A percentile compares a stretch with the other conserved stretches of the same genome.
Evolutionary conservation across 2,797 vertebrate species (phyloP).

Genomic region (Anniella stebbinsi): DNA sequence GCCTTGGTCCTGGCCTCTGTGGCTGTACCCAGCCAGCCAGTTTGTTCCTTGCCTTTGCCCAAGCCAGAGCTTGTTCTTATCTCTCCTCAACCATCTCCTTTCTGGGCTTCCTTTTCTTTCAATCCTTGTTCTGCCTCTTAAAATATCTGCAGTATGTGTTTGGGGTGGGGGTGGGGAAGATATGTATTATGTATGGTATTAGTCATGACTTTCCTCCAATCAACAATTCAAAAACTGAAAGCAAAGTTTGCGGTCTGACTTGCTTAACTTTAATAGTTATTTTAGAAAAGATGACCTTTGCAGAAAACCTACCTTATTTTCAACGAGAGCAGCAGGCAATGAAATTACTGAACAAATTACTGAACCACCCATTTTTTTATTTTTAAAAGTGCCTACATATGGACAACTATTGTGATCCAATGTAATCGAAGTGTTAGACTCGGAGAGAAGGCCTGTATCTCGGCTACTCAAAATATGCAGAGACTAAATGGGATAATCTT

Average conservation of each 20-base stretch:
- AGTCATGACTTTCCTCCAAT: not conserved
- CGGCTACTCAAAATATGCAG: not conserved
- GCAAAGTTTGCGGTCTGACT: not conserved
- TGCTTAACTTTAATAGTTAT: not conserved
- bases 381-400: not conserved
- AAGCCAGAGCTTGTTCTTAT: too few relatives aligned
- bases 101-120: too few relatives aligned
- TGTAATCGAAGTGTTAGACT: not conserved
- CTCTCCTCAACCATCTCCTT: too few relatives aligned
- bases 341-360: not conserved
- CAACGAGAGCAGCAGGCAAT: not conserved
- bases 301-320: not conserved
- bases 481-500: not conserved
- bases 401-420: not conserved
- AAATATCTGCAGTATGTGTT: slow-evolving; percentile 5
- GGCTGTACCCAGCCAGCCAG: too few relatives aligned
- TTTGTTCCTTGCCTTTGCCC: too few relatives aligned
- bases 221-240: not conserved
- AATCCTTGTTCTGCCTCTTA: too few relatives aligned
- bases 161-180: too few relatives aligned
- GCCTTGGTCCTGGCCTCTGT: too few relatives aligned
- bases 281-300: not conserved
- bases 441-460: not conserved
- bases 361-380: not conserved
- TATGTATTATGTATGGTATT: not conserved